Conservation (phyloP, 2,113 vertebrate genomes). For the Pomatorhinus ruficollis region DNA sequence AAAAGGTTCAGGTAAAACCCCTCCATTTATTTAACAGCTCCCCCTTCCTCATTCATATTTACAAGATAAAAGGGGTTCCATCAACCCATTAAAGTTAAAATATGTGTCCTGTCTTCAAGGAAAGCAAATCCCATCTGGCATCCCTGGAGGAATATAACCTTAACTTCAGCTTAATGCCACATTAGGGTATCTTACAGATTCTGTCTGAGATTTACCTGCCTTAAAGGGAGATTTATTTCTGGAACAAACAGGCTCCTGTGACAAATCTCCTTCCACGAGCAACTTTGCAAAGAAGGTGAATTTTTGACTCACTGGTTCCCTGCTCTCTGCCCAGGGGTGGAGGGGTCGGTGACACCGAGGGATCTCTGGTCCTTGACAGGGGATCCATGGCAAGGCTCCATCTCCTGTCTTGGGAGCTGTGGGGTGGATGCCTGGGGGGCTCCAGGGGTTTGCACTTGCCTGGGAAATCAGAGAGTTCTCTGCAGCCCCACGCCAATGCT, state of each 20-base stretch:
- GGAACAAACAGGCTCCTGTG: slow-evolving; percentile 20
- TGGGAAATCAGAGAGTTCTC: background rate
- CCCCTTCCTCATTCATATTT: slow-evolving; percentile 61
- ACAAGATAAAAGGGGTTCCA: slow-evolving; percentile 54
- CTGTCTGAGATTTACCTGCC: slow-evolving; percentile 65
- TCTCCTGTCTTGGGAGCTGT: background rate
- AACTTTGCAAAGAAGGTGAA: background rate
- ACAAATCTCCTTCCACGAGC: background rate
- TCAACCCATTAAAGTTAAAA: slow-evolving; percentile 53
- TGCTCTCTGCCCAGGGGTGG: fast-evolving
- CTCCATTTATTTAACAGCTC: slow-evolving; percentile 54
- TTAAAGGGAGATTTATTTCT: slow-evolving; percentile 51
- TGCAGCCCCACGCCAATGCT: background rate
- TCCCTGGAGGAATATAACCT: slow-evolving; percentile 69
- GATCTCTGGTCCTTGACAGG: background rate
- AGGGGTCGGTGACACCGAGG: fast-evolving
- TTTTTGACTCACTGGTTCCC: background rate
- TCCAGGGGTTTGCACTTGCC: background rate
- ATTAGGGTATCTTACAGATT: slow-evolving; percentile 56
- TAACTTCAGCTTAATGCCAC: slow-evolving; percentile 65
- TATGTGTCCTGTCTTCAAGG: slow-evolving; percentile 54
- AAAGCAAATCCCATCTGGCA: slow-evolving; percentile 62
- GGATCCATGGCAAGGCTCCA: background rate
- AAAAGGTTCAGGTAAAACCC: slow-evolving; percentile 55
- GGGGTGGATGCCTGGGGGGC: background rate